A percentile compares a stretch with the other conserved stretches of the same genome.
Evolutionary conservation across 2,113 vertebrate species (phyloP).

Genomic region (Solenodon paradoxus): DNA sequence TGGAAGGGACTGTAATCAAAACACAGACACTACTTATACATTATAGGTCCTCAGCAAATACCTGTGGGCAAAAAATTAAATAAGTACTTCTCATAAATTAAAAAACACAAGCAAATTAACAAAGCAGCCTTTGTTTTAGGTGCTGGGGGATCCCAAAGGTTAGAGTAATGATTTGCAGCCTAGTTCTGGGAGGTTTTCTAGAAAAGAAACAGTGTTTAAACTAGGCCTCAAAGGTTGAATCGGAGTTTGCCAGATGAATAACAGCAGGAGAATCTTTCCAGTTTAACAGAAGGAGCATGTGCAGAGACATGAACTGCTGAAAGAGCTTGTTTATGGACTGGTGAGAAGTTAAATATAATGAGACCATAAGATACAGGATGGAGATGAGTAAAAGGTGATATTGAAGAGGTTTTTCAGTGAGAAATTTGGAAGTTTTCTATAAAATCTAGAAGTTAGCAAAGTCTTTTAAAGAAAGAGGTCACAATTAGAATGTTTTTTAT

Average conservation of each 20-base stretch:
- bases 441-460: background rate
- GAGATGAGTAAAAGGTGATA: background rate
- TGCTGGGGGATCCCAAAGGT: background rate
- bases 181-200: background rate
- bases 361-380: background rate
- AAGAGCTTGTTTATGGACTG: background rate
- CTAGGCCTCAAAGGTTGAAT: background rate
- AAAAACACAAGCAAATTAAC: background rate
- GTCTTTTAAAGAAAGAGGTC: background rate
- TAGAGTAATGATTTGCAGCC: background rate
- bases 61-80: background rate
- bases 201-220: background rate
- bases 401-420: background rate
- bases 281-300: background rate
- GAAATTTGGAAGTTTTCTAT: background rate
- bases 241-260: background rate
- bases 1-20: background rate
- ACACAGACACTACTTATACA: too few species aligned
- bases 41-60: background rate
- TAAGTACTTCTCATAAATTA: background rate
- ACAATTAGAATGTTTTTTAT: background rate
- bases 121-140: background rate
- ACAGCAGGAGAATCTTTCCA: background rate
- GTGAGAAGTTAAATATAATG: background rate
- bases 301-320: background rate